phyloP scores from a whole-genome alignment of 2,113 vertebrate genomes.

The Donacobius atricapilla region DNA sequence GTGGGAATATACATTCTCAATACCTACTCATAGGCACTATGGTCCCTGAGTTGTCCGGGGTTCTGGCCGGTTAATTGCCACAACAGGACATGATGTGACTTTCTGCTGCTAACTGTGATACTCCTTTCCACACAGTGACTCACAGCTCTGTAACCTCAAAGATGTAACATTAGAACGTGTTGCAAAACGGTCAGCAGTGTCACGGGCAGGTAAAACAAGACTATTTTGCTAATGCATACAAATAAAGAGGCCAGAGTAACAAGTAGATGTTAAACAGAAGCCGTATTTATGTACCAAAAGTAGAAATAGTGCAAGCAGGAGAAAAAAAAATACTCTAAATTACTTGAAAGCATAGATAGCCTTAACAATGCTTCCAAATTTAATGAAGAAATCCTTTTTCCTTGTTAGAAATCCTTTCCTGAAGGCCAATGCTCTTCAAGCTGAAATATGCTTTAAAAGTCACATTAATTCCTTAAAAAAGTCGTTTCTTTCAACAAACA shows the following conservation, averaged over 20 bases:
- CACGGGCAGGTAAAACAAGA: neutral
- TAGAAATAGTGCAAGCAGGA: neutral
- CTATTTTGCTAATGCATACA: neutral
- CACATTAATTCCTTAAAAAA: neutral
- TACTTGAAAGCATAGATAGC: neutral
- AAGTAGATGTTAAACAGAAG: neutral
- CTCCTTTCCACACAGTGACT: neutral
- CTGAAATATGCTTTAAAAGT: neutral
- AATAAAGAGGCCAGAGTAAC: neutral
- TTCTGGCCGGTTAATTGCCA: neutral
- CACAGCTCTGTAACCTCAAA: neutral
- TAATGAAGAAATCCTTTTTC: neutral
- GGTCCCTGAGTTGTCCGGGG: neutral
- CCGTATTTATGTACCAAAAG: neutral
- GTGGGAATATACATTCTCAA: neutral
- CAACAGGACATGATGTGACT: accelerated
- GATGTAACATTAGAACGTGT: neutral
- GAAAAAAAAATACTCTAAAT: neutral
- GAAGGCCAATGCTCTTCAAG: neutral
- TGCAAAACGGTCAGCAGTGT: neutral
- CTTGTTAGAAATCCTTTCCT: too few species aligned
- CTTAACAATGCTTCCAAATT: neutral
- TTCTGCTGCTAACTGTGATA: neutral
- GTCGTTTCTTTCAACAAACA: neutral
- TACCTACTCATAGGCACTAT: accelerated